Evolutionary conservation across 2,797 vertebrate genomes (phyloP), one percentile per base, ranked within the genome.

Genomic region (Chloroceryle amazona): DNA sequence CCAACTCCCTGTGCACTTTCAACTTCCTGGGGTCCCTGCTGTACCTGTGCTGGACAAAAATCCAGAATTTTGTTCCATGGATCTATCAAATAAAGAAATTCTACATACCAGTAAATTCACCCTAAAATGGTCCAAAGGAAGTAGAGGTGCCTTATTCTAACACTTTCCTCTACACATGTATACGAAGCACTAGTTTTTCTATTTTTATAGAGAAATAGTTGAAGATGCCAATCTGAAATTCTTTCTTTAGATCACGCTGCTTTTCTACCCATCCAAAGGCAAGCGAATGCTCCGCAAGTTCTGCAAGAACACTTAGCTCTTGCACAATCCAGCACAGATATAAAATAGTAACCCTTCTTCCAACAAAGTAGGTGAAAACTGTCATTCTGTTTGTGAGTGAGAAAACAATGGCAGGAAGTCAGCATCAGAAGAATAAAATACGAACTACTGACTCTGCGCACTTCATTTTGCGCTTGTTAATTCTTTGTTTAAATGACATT

Each of bases 401-500:
- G 52, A 76, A 87, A 90, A 86, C 87, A 95, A 94, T 16, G 35
- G 33, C 15, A 87, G 74, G 81, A 94, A 92, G 52, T 85, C 60
- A 82, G 86, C n/a, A 76, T 52, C 76, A 71, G 44, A 11, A 57
- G 16, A 96, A 92, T 62, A 80, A 94, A 84, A 89, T 33, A 67
- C 19, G 72, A 93, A 52, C 71, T 74, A 58, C 58, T 33, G 62
- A 81, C 57, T 91, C 44, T 0, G 9, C 86, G 39, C 3, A 2
- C 42, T 88, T 57, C 42, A 41, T 61, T 93, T 61, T 72, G 35
- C 1, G 1, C 62, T 31, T 49, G 79, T 35, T 88, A 76, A 90
- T 94, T 92, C 83, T 74, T 84, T 90, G 71, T 90, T 94, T 94
- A 82, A 92, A 94, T 58, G 49, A 93, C 81, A 93, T 93, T 93